Evolutionary conservation across 2,797 vertebrate species (phyloP).

Genomic region (Hydrophis major): DNA sequence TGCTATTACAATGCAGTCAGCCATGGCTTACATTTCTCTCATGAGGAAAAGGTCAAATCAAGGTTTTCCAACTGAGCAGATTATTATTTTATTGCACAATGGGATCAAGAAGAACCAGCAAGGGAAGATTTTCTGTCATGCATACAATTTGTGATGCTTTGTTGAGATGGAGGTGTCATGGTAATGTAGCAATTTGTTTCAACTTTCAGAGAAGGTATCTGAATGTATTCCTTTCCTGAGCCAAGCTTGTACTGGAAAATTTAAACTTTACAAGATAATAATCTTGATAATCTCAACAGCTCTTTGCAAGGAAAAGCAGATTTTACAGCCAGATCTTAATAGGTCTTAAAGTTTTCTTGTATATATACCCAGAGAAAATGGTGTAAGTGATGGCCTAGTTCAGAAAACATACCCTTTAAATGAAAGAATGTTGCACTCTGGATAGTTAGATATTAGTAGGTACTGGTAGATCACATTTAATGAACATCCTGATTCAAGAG

Average conservation of each 20-base stretch:
- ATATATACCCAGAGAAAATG: background rate
- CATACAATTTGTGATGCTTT: background rate
- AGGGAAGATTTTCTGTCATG: background rate
- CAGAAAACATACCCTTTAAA: background rate
- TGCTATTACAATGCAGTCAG: background rate
- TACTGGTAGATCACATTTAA: background rate
- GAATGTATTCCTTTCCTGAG: background rate
- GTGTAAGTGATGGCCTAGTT: background rate
- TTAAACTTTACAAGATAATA: background rate
- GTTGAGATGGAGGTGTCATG: background rate
- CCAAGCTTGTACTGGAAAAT: background rate
- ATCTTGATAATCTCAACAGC: background rate
- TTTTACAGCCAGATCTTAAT: background rate
- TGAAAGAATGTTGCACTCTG: background rate
- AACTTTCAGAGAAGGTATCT: background rate
- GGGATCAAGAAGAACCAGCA: background rate
- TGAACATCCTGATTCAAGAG: background rate
- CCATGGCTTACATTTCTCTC: background rate
- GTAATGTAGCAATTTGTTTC: background rate
- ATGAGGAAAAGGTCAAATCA: slow-evolving; percentile 10
- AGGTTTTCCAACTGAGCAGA: background rate
- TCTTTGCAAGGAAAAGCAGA: background rate
- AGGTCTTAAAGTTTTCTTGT: background rate
- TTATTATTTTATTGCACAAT: background rate
- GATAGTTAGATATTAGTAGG: background rate